Conservation (phyloP, 2,797 vertebrate species). For the Kryptolebias ocellatus region DNA sequence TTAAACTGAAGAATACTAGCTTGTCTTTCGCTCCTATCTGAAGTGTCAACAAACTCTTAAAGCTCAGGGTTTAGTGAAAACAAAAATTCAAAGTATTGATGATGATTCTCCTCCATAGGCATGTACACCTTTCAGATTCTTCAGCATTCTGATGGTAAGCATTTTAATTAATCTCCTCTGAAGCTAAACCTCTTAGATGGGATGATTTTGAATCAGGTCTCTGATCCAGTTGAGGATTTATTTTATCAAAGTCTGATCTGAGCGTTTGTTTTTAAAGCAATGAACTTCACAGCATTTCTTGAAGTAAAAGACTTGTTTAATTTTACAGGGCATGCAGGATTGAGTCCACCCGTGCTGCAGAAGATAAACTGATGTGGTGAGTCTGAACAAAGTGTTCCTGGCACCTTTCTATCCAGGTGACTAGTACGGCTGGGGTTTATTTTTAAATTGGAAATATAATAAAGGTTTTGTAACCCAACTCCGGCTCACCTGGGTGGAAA, state of each 20-base stretch:
- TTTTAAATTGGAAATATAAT: too few species aligned
- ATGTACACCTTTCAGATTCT: fast-evolving
- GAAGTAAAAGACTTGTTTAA: not conserved
- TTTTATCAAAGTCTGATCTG: slow-evolving; percentile 69
- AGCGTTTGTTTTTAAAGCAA: fast-evolving
- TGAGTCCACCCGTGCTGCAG: fast-evolving
- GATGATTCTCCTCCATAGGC: not conserved
- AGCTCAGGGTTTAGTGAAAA: not conserved
- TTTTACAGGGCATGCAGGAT: not conserved
- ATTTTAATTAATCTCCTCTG: fast-evolving
- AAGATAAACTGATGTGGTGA: slow-evolving; percentile 15
- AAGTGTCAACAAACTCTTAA: slow-evolving; percentile 66
- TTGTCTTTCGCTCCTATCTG: slow-evolving; percentile 90
- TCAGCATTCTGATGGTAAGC: slow-evolving; percentile 29
- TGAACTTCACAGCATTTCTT: fast-evolving
- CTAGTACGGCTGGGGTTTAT: not conserved
- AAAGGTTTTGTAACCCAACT: too few species aligned
- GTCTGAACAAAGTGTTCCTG: fast-evolving
- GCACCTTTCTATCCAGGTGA: slow-evolving; percentile 10
- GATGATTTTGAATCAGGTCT: slow-evolving; percentile 86
- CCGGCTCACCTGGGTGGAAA: slow-evolving; percentile 24
- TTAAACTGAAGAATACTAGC: slow-evolving; percentile 53
- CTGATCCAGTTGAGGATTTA: slow-evolving; percentile 82
- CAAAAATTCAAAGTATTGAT: not conserved
- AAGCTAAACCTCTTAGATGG: slow-evolving; percentile 16